Conservation (phyloP, 2,797 vertebrate genomes). For the Merluccius polli region DNA sequence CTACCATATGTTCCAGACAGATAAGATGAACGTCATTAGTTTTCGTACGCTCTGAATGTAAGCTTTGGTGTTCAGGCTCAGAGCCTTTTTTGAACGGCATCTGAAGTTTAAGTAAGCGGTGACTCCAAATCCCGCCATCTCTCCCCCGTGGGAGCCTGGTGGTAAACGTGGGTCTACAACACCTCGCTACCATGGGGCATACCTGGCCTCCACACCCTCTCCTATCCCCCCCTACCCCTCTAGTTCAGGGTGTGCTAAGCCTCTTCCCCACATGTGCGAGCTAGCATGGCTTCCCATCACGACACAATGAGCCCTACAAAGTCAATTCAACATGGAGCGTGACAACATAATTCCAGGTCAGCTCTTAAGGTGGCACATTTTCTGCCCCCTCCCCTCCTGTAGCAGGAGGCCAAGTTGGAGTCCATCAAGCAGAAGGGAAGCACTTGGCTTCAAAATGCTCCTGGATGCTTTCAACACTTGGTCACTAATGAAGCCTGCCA, state of each 20-base stretch:
- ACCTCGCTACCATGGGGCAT: background rate
- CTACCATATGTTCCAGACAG: background rate
- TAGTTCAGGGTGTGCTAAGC: background rate
- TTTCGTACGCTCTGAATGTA: background rate
- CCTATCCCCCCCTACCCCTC: no score
- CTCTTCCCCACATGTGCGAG: background rate
- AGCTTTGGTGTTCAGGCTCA: background rate
- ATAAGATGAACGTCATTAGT: background rate
- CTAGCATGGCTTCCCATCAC: background rate
- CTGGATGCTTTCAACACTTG: background rate
- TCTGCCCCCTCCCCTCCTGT: background rate
- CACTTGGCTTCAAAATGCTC: background rate
- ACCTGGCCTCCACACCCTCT: background rate
- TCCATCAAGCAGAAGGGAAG: background rate
- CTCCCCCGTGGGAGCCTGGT: background rate
- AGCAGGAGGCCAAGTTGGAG: background rate
- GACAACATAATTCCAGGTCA: slow-evolving; percentile 1
- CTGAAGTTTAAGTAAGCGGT: background rate
- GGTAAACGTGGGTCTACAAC: no score
- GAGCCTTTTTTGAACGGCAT: background rate
- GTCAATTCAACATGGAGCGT: background rate
- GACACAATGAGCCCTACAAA: background rate
- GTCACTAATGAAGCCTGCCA: background rate
- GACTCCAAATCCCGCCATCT: background rate
- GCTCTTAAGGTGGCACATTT: background rate